These are phyloP conservation scores for Myodes glareolus DNA, from an alignment of 2,113 vertebrate species.

Conservation along the genomic window DNA sequence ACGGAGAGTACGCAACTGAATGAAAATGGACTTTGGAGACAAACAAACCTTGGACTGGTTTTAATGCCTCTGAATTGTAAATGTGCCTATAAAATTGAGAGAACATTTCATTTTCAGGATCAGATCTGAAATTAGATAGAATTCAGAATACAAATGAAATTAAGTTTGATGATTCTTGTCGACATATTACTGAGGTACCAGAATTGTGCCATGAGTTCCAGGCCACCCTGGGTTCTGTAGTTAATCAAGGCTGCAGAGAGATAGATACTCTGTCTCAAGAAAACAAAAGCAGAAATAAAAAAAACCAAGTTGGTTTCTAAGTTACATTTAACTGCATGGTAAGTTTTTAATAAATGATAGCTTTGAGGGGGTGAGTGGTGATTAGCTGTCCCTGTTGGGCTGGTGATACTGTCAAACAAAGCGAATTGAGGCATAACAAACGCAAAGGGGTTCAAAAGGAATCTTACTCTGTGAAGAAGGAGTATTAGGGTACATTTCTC, in stretches of 20 bases:
- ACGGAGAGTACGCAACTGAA: not conserved
- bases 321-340: not conserved
- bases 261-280: not conserved
- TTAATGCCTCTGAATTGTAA: conserved; percentile 5
- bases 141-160: not conserved
- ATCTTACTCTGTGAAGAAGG: not conserved
- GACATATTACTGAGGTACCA: not conserved
- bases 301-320: not conserved
- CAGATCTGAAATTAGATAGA: not conserved
- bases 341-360: conserved; percentile 22
- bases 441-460: not conserved
- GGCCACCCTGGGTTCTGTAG: not conserved
- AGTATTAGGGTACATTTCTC: not conserved
- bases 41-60: not conserved
- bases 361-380: not conserved
- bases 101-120: not conserved
- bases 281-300: not conserved
- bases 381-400: not conserved
- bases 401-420: not conserved
- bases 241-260: not conserved
- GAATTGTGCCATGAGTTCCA: not conserved
- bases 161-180: not conserved
- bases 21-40: not conserved
- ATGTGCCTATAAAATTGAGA: not conserved
- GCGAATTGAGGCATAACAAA: not conserved